Evolutionary conservation across 2,888 invertebrate genomes (phyloP).

Genomic region (Agrotis segetum): DNA sequence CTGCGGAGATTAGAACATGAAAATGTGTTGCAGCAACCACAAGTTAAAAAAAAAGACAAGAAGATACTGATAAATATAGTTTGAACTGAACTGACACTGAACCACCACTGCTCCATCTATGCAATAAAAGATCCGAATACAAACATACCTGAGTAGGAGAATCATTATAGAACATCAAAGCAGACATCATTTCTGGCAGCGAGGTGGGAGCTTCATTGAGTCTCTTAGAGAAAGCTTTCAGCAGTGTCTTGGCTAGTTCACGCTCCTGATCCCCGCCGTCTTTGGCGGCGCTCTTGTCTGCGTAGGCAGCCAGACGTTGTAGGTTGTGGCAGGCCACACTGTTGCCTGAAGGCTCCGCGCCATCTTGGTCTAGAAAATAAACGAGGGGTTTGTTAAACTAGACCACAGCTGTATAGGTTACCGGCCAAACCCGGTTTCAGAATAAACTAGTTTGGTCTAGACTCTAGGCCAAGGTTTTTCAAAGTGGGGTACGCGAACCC

Average conservation of each 20-base stretch:
- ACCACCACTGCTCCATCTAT: no score
- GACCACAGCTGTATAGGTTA: no score
- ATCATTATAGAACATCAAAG: slow-evolving; percentile 93
- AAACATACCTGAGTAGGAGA: slow-evolving; percentile 94
- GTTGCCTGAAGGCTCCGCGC: slow-evolving; percentile 98
- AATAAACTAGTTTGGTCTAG: no score
- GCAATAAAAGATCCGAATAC: neutral
- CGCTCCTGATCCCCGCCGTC: slow-evolving; percentile 82
- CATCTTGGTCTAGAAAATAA: slow-evolving; percentile 94
- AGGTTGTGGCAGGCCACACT: slow-evolving; percentile 96
- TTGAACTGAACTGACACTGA: no score
- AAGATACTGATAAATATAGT: no score
- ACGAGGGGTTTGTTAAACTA: neutral
- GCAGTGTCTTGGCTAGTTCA: slow-evolving; percentile 91
- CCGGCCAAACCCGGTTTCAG: no score
- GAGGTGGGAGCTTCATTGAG: slow-evolving; percentile 92
- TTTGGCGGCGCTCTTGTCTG: slow-evolving; percentile 87
- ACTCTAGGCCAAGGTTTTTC: no score
- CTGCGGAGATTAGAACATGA: no score
- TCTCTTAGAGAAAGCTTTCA: slow-evolving; percentile 92
- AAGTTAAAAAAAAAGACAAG: no score
- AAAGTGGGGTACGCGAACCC: no score
- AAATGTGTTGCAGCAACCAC: no score
- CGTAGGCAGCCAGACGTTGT: slow-evolving; percentile 93
- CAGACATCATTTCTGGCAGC: slow-evolving; percentile 94